Conservation (phyloP, 2,797 vertebrate genomes). For the Paramormyrops hopkinsi region DNA sequence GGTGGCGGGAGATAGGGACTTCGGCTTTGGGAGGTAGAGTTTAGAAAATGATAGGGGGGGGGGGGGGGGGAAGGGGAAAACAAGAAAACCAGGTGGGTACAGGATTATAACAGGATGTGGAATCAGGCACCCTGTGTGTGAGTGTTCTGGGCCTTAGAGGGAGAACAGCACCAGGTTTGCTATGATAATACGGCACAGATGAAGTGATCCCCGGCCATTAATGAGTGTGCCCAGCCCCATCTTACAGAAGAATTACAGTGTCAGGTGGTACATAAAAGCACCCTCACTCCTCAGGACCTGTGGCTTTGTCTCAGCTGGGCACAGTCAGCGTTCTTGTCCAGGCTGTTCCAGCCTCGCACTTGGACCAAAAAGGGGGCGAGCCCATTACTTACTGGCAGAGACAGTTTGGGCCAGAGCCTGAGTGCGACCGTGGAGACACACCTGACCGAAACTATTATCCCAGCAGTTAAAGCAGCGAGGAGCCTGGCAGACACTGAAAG, state of each 20-base stretch:
- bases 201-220: background rate
- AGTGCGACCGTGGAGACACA: slow-evolving; percentile 3
- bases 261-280: background rate
- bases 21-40: background rate
- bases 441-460: background rate
- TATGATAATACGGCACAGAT: background rate
- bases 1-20: background rate
- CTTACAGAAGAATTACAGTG: background rate
- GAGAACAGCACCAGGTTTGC: background rate
- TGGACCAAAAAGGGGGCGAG: background rate
- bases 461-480: background rate
- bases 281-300: background rate
- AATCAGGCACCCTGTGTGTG: background rate
- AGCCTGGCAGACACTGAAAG: background rate
- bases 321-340: background rate
- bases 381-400: background rate
- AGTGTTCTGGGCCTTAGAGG: background rate
- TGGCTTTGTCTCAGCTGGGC: background rate
- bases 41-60: background rate
- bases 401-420: background rate
- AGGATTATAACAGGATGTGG: background rate
- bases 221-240: background rate
- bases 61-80: background rate
- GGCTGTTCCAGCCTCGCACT: background rate
- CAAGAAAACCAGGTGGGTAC: background rate